Conservation (phyloP, 2,797 vertebrate species). For the Salmo trutta region DNA sequence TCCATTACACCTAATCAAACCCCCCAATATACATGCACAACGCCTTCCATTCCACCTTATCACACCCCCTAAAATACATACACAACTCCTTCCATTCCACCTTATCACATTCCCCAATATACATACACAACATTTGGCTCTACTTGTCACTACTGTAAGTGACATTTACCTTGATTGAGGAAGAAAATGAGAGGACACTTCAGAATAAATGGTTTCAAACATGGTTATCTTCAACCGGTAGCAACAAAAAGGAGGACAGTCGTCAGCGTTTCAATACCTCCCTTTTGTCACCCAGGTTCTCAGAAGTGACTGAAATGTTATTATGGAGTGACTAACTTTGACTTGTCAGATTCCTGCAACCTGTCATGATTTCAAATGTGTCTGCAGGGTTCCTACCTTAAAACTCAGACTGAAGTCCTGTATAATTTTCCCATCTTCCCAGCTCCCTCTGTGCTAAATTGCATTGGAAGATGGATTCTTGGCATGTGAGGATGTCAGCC, state of each 20-base stretch:
- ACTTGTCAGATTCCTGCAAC: constrained; percentile 79
- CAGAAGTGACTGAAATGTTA: constrained; percentile 73
- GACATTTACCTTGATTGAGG: constrained; percentile 42
- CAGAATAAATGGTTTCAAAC: constrained; percentile 44
- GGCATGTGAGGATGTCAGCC: constrained; percentile 77
- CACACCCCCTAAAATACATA: no score
- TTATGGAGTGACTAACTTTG: constrained; percentile 80
- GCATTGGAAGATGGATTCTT: constrained; percentile 77
- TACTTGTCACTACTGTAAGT: constrained; percentile 39
- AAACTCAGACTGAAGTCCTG: constrained; percentile 80
- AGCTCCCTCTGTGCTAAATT: constrained; percentile 77
- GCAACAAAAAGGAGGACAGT: constrained; percentile 58
- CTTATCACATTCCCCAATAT: background rate
- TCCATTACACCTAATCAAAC: no score
- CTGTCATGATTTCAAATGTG: constrained; percentile 79
- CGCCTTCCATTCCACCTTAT: no score
- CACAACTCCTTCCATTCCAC: background rate
- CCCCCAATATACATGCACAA: no score
- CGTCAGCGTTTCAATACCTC: constrained; percentile 53
- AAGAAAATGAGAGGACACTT: constrained; percentile 55
- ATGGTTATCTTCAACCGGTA: constrained; percentile 57
- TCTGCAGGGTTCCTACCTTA: constrained; percentile 77
- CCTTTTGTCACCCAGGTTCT: constrained; percentile 66
- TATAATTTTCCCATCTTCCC: constrained; percentile 84
- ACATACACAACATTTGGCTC: background rate